Percentiles rank a stretch among this genome's conserved stretches.
These are phyloP conservation scores for Coptodon rendalli DNA, from an alignment of 2,113 vertebrate genomes.

Conservation along the genomic window DNA sequence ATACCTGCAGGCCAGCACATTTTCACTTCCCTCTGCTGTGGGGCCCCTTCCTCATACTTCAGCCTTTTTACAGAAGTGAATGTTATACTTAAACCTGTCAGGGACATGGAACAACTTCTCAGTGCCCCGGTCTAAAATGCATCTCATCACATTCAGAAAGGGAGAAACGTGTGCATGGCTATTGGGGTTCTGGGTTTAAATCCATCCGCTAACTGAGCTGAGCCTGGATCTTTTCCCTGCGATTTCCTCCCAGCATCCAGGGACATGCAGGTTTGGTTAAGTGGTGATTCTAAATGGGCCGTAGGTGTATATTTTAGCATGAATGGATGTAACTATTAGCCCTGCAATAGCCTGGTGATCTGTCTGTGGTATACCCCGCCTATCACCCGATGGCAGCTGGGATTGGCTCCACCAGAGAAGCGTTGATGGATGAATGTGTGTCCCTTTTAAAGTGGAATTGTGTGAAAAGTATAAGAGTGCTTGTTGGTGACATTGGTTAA, in stretches of 20 bases:
- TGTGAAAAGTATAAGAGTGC: neutral
- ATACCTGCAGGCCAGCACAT: neutral
- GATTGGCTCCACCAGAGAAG: neutral
- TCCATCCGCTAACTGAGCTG: neutral
- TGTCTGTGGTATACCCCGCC: rapidly evolving
- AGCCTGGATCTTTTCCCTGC: neutral
- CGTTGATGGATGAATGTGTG: rapidly evolving
- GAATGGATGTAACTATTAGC: neutral
- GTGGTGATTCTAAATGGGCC: neutral
- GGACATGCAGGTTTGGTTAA: neutral
- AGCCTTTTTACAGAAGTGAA: neutral
- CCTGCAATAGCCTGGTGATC: rapidly evolving
- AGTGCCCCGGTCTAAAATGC: neutral
- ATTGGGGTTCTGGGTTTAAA: neutral
- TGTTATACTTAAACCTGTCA: neutral
- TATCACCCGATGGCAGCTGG: neutral
- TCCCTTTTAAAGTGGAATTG: neutral
- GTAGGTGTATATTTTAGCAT: rapidly evolving
- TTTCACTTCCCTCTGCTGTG: neutral
- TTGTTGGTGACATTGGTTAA: neutral
- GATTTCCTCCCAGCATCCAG: neutral
- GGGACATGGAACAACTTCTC: neutral
- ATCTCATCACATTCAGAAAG: neutral
- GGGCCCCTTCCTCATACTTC: neutral
- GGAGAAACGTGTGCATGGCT: neutral